Base-by-base conservation (phyloP, 2,797 vertebrate species). In the Melanotaenia nigrans region DNA sequence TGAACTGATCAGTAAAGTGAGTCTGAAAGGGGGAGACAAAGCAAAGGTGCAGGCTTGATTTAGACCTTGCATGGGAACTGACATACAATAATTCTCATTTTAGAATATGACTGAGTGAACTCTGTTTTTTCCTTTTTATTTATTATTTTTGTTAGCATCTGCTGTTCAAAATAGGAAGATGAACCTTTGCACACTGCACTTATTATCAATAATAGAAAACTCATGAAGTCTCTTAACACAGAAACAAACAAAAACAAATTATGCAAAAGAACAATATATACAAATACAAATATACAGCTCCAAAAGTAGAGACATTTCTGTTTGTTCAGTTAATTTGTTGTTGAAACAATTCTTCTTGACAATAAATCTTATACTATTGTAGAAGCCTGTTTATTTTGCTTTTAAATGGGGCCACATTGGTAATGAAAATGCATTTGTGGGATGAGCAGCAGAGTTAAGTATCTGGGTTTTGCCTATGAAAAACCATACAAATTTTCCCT, bases 21-120 rank as follows among this genome's bases (percentile, higher is more conserved):
- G 35, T 59, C 30, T 56, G 16, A 70, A 40, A 42, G 30, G 47
- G 47, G 45, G 1, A 40, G 12, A 35, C 36, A 53, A 77, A 76
- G 40, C 65, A 36, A 73, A 78, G 38, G 14, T 12, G n/a, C n/a
- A 59, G 36, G 24, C 0, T 1, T 51, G 55, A 40, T 53, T 61
- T 40, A 4, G 58, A 45, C 55, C 42, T 6, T 77, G n/a, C 25
- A 11, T 16, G 3, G 5, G 13, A 33, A 7, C 63, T 68, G 20
- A 61, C 55, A 16, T 54, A 33, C 14, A 55, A 16, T 30, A 7
- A 45, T 32, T 49, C 16, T 30, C 22, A 28, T 49, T 25, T 49
- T 68, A 25, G 38, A 55, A 55, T 11, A 33, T 18, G n/a, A 14
- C 45, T n/a, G 20, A n/a, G 20, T 2, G 3, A 47, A 47, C 42